These are phyloP conservation scores for Galeruca laticollis DNA, from an alignment of 2,888 invertebrate genomes.

Conservation along the genomic window DNA sequence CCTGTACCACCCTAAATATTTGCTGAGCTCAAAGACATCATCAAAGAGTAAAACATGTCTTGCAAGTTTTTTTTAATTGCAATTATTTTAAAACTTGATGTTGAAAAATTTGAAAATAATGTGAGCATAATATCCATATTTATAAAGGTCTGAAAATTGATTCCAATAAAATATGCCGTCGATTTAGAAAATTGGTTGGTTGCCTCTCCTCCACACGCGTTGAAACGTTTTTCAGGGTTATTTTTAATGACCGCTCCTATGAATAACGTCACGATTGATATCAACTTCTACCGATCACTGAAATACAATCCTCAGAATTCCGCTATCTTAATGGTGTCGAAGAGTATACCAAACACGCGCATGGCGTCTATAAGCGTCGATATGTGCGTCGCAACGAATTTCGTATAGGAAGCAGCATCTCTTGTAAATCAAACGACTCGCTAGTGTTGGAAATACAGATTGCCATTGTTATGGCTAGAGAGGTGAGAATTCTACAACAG, in stretches of 20 bases:
- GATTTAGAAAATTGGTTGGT: neutral
- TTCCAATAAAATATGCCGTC: neutral
- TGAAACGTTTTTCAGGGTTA: conserved; percentile 12
- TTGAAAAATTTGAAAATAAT: too few relatives aligned
- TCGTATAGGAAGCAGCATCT: conserved; percentile 11
- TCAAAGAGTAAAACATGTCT: too few relatives aligned
- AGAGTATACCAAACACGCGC: conserved; percentile 53
- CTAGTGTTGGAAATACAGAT: neutral
- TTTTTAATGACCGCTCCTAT: conserved; percentile 11
- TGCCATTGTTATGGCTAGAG: neutral
- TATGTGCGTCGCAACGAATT: conserved; percentile 48
- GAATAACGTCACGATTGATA: neutral
- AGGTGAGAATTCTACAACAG: neutral
- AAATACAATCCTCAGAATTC: conserved; percentile 26
- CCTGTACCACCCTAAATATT: too few relatives aligned
- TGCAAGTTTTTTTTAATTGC: too few relatives aligned
- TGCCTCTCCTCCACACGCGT: neutral
- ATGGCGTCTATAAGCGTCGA: conserved; percentile 57
- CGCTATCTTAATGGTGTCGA: conserved; percentile 31
- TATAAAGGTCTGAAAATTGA: too few relatives aligned
- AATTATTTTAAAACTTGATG: too few relatives aligned
- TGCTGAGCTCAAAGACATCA: too few relatives aligned
- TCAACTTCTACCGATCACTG: neutral
- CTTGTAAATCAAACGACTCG: neutral
- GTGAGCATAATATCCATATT: too few relatives aligned